phyloP scores from a whole-genome alignment of 2,888 invertebrate species.

The Rotaria macrura region DNA sequence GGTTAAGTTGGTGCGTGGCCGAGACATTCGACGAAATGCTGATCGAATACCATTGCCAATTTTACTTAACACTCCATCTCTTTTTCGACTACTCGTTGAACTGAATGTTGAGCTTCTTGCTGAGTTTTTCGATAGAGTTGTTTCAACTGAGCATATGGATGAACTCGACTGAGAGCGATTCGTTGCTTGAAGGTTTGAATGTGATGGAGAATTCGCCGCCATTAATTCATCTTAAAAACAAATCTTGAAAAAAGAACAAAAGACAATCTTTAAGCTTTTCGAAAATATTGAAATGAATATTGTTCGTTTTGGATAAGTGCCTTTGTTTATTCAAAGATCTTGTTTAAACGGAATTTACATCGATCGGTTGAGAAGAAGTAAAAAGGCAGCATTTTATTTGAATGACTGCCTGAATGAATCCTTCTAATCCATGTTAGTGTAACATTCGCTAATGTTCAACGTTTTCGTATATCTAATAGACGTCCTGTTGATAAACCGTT shows the following conservation, averaged over 20 bases:
- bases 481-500: background rate
- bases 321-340: too few relatives aligned
- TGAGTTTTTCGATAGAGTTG: background rate
- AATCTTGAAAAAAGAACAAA: background rate
- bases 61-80: background rate
- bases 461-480: background rate
- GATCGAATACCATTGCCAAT: background rate
- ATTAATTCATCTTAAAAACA: background rate
- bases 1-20: background rate
- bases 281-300: background rate
- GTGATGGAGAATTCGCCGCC: background rate
- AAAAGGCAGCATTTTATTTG: background rate
- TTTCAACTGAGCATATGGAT: background rate
- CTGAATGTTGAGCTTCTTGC: background rate
- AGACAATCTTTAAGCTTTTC: background rate
- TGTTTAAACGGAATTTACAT: background rate
- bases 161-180: background rate
- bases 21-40: background rate
- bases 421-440: background rate
- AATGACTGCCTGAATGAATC: background rate
- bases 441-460: slow-evolving; percentile 12
- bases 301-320: background rate
- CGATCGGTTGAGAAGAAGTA: background rate
- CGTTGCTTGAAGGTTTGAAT: background rate
- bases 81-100: background rate